phyloP scores from a whole-genome alignment of 2,113 vertebrate genomes.

The Crotalus horridus region DNA sequence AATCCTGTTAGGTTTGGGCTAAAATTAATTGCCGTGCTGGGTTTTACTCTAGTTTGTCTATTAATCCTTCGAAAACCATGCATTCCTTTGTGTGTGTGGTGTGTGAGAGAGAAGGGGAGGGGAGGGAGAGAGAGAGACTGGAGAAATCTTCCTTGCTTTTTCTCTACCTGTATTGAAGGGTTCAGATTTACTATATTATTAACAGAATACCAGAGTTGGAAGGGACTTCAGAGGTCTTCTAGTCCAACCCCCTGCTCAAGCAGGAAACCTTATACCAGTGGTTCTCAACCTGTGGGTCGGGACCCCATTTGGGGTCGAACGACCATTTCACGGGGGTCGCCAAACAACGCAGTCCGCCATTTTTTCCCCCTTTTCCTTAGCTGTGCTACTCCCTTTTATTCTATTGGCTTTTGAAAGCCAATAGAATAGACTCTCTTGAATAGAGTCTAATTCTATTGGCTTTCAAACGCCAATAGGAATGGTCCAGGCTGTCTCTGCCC shows the following conservation, averaged over 20 bases:
- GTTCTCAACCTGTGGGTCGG: too few species aligned
- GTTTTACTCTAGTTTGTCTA: constrained; percentile 21
- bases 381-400: too few species aligned
- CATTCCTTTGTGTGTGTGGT: neutral
- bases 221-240: neutral
- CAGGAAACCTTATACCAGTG: neutral
- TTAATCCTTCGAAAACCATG: constrained; percentile 17
- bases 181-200: neutral
- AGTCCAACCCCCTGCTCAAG: neutral
- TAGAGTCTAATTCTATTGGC: too few species aligned
- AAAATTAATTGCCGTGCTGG: constrained; percentile 3
- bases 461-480: too few species aligned
- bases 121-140: neutral
- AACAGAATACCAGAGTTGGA: neutral
- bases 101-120: neutral
- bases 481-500: too few species aligned
- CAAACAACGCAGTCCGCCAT: too few species aligned
- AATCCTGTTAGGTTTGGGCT: neutral
- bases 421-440: too few species aligned
- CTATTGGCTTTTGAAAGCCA: too few species aligned
- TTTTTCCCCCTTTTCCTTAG: too few species aligned
- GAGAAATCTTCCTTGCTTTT: neutral
- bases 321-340: too few species aligned
- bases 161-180: neutral
- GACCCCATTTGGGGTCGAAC: too few species aligned